phyloP scores from a whole-genome alignment of 2,113 vertebrate genomes.

The Prietella phreatophila region DNA sequence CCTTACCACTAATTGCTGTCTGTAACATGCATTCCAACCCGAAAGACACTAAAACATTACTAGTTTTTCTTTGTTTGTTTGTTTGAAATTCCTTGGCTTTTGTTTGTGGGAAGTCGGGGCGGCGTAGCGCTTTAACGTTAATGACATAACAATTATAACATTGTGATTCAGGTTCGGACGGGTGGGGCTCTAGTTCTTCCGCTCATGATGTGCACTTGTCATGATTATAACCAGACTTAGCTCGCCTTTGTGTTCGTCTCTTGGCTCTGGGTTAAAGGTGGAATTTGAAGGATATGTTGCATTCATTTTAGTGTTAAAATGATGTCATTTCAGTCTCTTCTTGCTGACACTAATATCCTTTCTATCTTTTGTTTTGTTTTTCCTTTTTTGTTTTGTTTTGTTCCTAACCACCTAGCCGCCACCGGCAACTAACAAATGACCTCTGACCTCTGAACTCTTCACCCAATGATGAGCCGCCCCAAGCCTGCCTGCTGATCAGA shows the following conservation, averaged over 20 bases:
- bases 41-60: constrained; percentile 72
- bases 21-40: constrained; percentile 71
- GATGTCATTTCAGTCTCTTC: constrained; percentile 84
- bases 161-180: constrained; percentile 56
- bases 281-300: constrained; percentile 65
- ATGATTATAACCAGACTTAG: constrained; percentile 63
- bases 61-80: constrained; percentile 59
- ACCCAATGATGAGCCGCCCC: constrained; percentile 85
- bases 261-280: constrained; percentile 53
- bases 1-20: constrained; percentile 74
- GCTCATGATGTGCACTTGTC: constrained; percentile 59
- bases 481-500: constrained; percentile 85
- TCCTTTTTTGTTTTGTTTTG: constrained; percentile 68
- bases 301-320: constrained; percentile 83
- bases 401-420: constrained; percentile 86
- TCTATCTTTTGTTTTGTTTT: constrained; percentile 79
- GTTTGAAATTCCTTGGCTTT: constrained; percentile 69
- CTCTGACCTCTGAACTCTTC: constrained; percentile 87
- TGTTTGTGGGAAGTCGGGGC: constrained; percentile 60
- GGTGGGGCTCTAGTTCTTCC: constrained; percentile 46
- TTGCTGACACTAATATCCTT: constrained; percentile 84
- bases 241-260: constrained; percentile 61
- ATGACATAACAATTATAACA: constrained; percentile 54
- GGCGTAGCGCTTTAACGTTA: constrained; percentile 62
- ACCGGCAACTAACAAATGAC: constrained; percentile 87